These are phyloP conservation scores for Tupaia tana DNA, from an alignment of 2,113 vertebrate species.

Conservation along the genomic window DNA sequence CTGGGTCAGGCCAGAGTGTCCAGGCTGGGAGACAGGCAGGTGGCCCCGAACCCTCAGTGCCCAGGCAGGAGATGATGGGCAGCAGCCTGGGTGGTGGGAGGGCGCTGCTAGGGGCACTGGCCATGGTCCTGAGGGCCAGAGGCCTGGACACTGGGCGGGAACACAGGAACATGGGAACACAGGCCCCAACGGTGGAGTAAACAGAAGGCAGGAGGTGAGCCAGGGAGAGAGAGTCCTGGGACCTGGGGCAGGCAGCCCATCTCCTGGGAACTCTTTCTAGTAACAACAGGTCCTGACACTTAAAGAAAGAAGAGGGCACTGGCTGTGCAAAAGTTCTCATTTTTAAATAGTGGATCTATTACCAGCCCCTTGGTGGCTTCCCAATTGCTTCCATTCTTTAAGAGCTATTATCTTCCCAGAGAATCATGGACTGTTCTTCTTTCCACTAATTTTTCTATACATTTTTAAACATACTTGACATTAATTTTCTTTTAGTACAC, in stretches of 20 bases:
- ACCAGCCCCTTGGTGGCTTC: not conserved
- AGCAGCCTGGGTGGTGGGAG: too few relatives aligned
- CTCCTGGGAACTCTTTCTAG: not conserved
- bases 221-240: not conserved
- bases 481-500: constrained; percentile 36
- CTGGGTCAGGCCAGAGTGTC: not conserved
- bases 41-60: fast-evolving
- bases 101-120: not conserved
- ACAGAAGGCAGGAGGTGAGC: not conserved
- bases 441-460: constrained; percentile 38
- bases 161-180: too few relatives aligned
- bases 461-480: constrained; percentile 41
- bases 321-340: not conserved
- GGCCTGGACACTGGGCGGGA: not conserved
- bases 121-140: not conserved
- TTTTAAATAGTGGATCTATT: not conserved
- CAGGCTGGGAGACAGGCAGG: not conserved
- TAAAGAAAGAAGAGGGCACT: not conserved
- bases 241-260: not conserved
- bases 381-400: not conserved
- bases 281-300: not conserved
- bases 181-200: too few relatives aligned
- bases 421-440: not conserved
- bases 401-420: not conserved
- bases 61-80: not conserved